Percentiles rank a stretch among this genome's conserved stretches.
These are phyloP conservation scores for Papilio helenus DNA, from an alignment of 1,140 invertebrate genomes.

Conservation along the genomic window DNA sequence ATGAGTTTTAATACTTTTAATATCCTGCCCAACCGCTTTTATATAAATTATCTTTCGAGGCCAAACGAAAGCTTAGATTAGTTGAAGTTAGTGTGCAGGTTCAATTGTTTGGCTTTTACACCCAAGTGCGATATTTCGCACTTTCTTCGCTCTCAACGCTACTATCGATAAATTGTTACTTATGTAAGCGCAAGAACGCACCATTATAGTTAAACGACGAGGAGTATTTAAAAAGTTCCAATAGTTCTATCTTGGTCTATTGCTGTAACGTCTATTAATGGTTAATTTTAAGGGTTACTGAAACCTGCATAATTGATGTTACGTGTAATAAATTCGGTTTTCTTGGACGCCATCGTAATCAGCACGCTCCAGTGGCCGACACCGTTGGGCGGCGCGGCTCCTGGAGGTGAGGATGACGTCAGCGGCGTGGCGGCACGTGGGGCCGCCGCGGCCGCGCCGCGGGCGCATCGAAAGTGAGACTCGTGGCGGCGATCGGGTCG, in stretches of 20 bases:
- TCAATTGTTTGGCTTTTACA: constrained; percentile 49
- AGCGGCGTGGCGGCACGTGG: constrained; percentile 72
- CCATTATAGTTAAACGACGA: not conserved
- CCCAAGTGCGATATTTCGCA: constrained; percentile 66
- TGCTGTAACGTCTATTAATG: not conserved
- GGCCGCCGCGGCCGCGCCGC: constrained; percentile 72
- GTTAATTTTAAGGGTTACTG: not conserved
- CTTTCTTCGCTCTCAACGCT: constrained; percentile 60
- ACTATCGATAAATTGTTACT: constrained; percentile 15
- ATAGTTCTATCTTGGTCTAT: not conserved
- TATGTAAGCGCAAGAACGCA: constrained; percentile 22
- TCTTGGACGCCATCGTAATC: constrained; percentile 67
- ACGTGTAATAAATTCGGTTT: constrained; percentile 61
- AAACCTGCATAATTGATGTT: not conserved
- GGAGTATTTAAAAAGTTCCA: not conserved
- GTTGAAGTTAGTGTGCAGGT: constrained; percentile 26
- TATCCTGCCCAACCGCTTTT: not conserved
- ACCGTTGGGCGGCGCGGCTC: constrained; percentile 59
- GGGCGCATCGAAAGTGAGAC: constrained; percentile 81
- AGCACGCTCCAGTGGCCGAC: constrained; percentile 60
- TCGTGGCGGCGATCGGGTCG: constrained; percentile 57
- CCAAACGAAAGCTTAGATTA: constrained; percentile 1
- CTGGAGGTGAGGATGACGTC: constrained; percentile 68
- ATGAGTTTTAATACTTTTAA: not conserved
- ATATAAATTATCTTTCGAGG: not conserved